These are phyloP conservation scores for Columba livia DNA, from an alignment of 2,113 vertebrate species.

Conservation along the genomic window DNA sequence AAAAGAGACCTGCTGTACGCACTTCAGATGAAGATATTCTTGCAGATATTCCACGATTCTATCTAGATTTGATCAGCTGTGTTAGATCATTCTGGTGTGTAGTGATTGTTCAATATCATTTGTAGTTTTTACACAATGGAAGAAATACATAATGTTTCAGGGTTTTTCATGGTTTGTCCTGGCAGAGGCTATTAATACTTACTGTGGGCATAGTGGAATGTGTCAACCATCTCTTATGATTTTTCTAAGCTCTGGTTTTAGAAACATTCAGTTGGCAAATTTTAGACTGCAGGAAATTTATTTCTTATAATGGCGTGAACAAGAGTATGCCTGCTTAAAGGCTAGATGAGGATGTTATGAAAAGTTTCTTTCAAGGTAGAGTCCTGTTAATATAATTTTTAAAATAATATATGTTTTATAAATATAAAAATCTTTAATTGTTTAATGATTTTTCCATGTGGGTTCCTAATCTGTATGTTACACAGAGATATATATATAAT, in stretches of 20 bases:
- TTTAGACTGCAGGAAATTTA: not conserved
- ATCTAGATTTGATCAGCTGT: not conserved
- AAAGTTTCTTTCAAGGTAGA: not conserved
- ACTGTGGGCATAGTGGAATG: not conserved
- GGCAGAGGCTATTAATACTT: not conserved
- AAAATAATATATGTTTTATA: not conserved
- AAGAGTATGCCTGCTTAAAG: not conserved
- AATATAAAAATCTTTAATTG: not conserved
- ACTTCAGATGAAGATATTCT: not conserved
- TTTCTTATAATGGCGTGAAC: not conserved
- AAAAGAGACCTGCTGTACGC: not conserved
- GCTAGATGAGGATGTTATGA: not conserved
- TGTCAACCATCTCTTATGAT: not conserved
- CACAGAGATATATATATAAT: not conserved
- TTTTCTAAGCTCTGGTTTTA: not conserved
- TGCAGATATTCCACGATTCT: not conserved
- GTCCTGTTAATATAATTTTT: not conserved
- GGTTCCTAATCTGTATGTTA: not conserved
- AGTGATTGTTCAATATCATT: not conserved
- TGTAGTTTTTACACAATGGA: not conserved
- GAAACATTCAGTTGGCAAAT: not conserved
- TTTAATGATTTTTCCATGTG: not conserved
- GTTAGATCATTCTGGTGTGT: not conserved
- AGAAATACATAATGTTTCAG: not conserved
- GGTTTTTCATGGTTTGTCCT: not conserved